phyloP scores from a whole-genome alignment of 2,888 invertebrate species.

The Volucella inanis region DNA sequence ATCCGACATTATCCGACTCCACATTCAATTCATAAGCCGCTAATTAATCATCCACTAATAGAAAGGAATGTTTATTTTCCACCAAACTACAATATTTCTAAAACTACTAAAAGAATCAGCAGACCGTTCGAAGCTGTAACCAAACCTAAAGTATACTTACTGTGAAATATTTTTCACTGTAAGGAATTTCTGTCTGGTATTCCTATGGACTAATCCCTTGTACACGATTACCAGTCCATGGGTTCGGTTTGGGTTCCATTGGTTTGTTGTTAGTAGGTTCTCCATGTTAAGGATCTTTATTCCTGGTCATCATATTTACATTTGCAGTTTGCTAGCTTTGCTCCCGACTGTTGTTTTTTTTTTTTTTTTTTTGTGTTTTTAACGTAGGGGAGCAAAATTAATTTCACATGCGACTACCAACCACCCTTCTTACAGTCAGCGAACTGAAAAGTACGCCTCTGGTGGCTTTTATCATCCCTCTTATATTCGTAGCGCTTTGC shows the following conservation, averaged over 20 bases:
- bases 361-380: constrained; percentile 13
- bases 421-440: constrained; percentile 60
- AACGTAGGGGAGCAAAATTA: constrained; percentile 25
- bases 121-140: constrained; percentile 31
- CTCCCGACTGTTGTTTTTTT: constrained; percentile 42
- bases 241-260: not conserved
- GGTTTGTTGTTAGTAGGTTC: not conserved
- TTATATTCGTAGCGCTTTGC: constrained; percentile 22
- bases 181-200: not conserved
- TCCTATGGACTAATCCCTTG: constrained; percentile 1
- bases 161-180: constrained; percentile 15
- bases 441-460: constrained; percentile 66
- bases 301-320: constrained; percentile 44
- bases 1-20: constrained; percentile 20
- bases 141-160: constrained; percentile 15
- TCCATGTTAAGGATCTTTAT: constrained; percentile 24
- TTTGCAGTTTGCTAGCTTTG: constrained; percentile 67
- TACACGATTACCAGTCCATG: not conserved
- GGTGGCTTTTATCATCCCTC: constrained; percentile 38
- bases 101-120: constrained; percentile 1
- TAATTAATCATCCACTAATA: constrained; percentile 19
- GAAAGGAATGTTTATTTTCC: constrained; percentile 21
- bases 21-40: constrained; percentile 19
- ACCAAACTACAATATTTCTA: not conserved
- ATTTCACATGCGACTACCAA: constrained; percentile 23